Evolutionary conservation across 2,797 vertebrate species (phyloP).

Genomic region (Danio aesculapii): DNA sequence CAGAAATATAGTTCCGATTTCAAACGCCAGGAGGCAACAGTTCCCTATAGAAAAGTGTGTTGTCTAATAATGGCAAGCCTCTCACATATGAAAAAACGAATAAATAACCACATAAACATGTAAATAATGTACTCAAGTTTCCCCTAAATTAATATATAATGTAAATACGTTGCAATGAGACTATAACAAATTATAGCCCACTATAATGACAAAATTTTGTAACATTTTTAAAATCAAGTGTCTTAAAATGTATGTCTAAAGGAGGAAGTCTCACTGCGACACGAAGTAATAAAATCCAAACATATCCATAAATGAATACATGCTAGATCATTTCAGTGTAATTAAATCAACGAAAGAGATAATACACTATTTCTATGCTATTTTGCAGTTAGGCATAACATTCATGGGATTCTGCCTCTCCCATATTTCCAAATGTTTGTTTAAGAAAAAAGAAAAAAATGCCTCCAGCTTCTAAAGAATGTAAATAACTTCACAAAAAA

Average conservation of each 20-base stretch:
- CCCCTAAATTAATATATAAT: too few species aligned
- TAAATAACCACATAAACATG: too few species aligned
- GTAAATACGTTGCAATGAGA: neutral
- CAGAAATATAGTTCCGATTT: neutral
- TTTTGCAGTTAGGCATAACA: neutral
- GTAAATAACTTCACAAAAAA: conserved; percentile 1
- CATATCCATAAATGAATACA: neutral
- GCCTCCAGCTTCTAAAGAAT: conserved; percentile 2
- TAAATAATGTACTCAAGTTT: too few species aligned
- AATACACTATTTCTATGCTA: neutral
- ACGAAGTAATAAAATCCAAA: too few species aligned
- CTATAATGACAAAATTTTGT: neutral
- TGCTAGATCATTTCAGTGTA: neutral
- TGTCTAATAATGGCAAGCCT: neutral
- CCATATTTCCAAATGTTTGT: conserved; percentile 25
- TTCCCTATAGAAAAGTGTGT: neutral
- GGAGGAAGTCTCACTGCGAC: neutral
- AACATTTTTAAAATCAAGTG: neutral
- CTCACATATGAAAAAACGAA: neutral
- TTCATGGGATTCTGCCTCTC: neutral
- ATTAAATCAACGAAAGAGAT: neutral
- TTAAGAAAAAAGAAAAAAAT: neutral
- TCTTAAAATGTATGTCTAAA: neutral
- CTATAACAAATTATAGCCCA: neutral
- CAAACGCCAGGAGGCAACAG: neutral